A percentile compares a stretch with the other conserved stretches of the same genome.
These are phyloP conservation scores for Rotaria macrura DNA, from an alignment of 2,888 invertebrate species.

Conservation along the genomic window DNA sequence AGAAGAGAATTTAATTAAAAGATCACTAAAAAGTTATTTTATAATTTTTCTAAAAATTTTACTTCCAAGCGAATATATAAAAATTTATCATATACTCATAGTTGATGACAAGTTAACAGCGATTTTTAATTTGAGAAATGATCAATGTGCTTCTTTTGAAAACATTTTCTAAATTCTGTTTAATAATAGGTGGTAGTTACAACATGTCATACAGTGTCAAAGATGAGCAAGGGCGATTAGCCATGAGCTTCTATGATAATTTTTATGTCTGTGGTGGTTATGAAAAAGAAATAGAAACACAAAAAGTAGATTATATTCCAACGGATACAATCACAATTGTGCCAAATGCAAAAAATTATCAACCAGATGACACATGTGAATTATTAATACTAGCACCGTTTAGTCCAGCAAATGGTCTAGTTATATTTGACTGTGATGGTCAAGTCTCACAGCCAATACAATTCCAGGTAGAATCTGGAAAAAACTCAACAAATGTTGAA, in stretches of 20 bases:
- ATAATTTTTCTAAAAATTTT: too few species aligned
- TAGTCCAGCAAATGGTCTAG: background rate
- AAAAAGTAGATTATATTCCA: background rate
- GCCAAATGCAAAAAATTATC: background rate
- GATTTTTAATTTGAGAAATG: too few species aligned
- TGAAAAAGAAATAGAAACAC: background rate
- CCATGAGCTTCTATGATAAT: constrained; percentile 16
- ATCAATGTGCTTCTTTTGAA: too few species aligned
- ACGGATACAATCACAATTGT: background rate
- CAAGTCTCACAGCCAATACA: background rate
- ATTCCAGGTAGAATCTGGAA: background rate
- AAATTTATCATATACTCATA: too few species aligned
- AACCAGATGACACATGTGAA: constrained; percentile 6
- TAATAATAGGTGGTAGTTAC: background rate
- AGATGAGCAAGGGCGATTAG: background rate
- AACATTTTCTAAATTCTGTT: too few species aligned
- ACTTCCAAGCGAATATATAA: too few species aligned
- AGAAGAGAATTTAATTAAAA: too few species aligned
- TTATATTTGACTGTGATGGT: background rate
- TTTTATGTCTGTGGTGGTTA: background rate
- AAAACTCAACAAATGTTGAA: constrained; percentile 3
- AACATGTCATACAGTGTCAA: background rate
- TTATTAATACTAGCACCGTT: background rate
- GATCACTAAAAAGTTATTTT: too few species aligned
- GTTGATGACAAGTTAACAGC: too few species aligned